Conservation (phyloP, 2,888 invertebrate genomes). For the Camptogramma bilineatum region DNA sequence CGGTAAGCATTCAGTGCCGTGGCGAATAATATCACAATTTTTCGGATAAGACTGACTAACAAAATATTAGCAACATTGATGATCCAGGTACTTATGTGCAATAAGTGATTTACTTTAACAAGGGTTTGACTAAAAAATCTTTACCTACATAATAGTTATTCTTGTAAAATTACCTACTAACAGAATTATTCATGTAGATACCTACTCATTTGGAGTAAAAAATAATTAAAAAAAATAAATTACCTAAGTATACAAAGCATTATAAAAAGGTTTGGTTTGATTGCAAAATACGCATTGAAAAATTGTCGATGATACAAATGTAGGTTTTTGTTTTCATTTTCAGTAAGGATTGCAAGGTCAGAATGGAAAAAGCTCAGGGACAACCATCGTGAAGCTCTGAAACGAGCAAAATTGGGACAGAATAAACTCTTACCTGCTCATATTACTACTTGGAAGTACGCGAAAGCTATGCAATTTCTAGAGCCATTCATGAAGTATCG, state of each 20-base stretch:
- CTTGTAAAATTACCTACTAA: no score
- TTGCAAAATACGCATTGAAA: background rate
- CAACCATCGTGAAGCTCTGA: constrained; percentile 76
- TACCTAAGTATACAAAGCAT: no score
- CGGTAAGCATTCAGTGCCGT: constrained; percentile 52
- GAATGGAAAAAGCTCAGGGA: constrained; percentile 79
- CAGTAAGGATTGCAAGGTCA: constrained; percentile 73
- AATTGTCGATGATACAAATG: background rate
- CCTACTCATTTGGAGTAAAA: no score
- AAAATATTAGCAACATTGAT: background rate
- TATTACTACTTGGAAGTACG: constrained; percentile 80
- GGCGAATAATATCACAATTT: constrained; percentile 1
- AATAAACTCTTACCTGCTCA: constrained; percentile 77
- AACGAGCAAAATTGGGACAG: constrained; percentile 76
- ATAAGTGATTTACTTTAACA: no score
- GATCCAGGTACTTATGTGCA: no score
- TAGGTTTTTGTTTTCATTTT: constrained; percentile 41
- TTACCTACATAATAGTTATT: no score
- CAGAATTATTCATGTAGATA: no score
- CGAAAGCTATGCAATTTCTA: constrained; percentile 78
- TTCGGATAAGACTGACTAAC: background rate
- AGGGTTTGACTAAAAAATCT: no score
- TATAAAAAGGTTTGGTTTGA: background rate
- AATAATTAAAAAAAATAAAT: no score
- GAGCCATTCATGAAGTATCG: constrained; percentile 80